A percentile compares a stretch with the other conserved stretches of the same genome.
Conservation (phyloP, 2,113 vertebrate species). For the Xiphorhynchus elegans region DNA sequence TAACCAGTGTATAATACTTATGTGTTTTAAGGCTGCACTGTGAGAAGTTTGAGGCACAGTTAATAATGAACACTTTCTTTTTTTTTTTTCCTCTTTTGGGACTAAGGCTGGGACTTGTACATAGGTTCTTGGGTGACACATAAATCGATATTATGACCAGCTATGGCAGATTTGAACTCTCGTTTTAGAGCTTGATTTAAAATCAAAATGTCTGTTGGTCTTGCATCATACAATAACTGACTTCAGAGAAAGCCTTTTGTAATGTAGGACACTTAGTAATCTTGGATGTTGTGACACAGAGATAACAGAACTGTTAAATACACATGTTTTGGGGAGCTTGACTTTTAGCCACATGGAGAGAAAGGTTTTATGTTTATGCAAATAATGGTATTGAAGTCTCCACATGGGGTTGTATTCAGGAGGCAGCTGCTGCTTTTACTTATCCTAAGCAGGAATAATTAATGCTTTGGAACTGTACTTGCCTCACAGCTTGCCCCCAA, state of each 20-base stretch:
- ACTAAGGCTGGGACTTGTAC: background rate
- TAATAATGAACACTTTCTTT: background rate
- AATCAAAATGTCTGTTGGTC: background rate
- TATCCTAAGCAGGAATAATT: conserved; percentile 15
- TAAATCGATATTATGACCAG: background rate
- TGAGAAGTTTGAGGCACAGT: background rate
- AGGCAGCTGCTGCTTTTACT: conserved; percentile 44
- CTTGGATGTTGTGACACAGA: background rate
- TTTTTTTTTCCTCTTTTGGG: background rate
- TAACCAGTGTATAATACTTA: background rate
- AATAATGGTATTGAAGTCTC: conserved; percentile 21
- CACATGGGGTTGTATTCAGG: background rate
- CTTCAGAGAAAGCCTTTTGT: background rate
- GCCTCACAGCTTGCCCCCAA: background rate
- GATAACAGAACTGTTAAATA: background rate
- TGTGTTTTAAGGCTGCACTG: background rate
- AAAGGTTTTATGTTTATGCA: conserved; percentile 43
- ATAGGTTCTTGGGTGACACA: background rate
- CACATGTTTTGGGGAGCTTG: background rate
- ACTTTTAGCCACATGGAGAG: background rate
- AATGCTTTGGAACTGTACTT: conserved; percentile 12
- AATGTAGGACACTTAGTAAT: background rate
- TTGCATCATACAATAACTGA: background rate
- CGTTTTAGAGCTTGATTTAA: background rate
- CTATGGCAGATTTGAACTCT: background rate